These are phyloP conservation scores for Syngnathus scovelli DNA, from an alignment of 2,113 vertebrate species.

Conservation along the genomic window DNA sequence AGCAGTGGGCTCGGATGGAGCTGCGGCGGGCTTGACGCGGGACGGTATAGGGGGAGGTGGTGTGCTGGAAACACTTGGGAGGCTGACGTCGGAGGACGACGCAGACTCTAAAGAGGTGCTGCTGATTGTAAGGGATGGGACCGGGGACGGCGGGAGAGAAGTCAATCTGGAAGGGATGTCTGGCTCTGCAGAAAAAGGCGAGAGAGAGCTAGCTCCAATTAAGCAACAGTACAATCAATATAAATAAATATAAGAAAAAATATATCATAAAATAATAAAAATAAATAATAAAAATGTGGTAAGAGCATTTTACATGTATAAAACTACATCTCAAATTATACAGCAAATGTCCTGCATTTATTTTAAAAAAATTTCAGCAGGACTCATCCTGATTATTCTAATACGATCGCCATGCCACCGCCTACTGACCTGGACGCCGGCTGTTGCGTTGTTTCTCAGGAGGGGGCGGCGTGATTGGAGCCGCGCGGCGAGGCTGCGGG, in stretches of 20 bases:
- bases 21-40: conserved; percentile 67
- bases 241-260: no score
- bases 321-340: no score
- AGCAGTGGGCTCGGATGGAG: conserved; percentile 29
- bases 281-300: no score
- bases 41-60: conserved; percentile 90
- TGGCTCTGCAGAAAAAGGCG: conserved; percentile 46
- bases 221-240: conserved; percentile 16
- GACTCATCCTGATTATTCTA: conserved; percentile 8
- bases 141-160: conserved; percentile 61
- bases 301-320: no score
- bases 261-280: no score
- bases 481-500: conserved; percentile 78
- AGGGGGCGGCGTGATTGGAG: conserved; percentile 83
- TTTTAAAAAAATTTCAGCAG: conserved; percentile 16
- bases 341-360: no score
- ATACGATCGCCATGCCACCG: neutral
- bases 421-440: conserved; percentile 60
- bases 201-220: conserved; percentile 36
- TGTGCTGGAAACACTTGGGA: conserved; percentile 80
- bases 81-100: conserved; percentile 72
- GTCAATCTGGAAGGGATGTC: conserved; percentile 61
- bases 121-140: conserved; percentile 75
- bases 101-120: conserved; percentile 81
- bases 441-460: conserved; percentile 81